Base-by-base conservation (phyloP, 2,797 vertebrate species). In the Sparus aurata region DNA sequence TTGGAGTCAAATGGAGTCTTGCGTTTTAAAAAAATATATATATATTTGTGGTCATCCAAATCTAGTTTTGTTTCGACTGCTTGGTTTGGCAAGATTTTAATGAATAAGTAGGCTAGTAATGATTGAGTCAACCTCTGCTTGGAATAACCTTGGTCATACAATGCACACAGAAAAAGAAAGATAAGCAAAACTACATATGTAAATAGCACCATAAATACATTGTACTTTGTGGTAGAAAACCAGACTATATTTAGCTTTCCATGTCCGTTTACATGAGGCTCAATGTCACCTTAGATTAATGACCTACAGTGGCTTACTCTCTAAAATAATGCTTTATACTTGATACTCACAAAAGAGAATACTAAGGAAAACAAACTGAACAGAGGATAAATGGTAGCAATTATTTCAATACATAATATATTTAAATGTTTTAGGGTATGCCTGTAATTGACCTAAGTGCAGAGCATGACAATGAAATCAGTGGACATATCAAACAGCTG, bases 221-320 rank as follows among this genome's bases (percentile, higher is more conserved):
- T 80, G 69, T 66, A 80, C 72, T 85, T 82, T 30, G 84, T 85
- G 71, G 69, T 73, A 82, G 69, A 80, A 85, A 65, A 77, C 16
- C 46, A 63, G 45, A 74, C 80, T 90, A 90, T 85, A 89, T 91
- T 94, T 90, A 93, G 84, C 80, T 79, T 88, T 84, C 80, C 59
- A 80, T 83, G 83, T 75, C 75, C 54, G 82, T 87, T 86, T 88
- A 91, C 83, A 83, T 74, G 59, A 84, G 41, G 54, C 77, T 92
- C 91, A 94, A 92, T 89, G 90, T 92, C 90, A 93, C 91, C 87
- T 89, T 84, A 90, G 59, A 92, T 85, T 73, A 88, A 78, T 79
- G 79, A 80, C 78, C 79, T 75, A 79, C 77, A 80, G 59, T 78
- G 59, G 54, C 66, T 57, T 82, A 27, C 69, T 75, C 65, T 85